Conservation (phyloP, 2,888 invertebrate genomes). For the Amblyjoppa fuscipennis region DNA sequence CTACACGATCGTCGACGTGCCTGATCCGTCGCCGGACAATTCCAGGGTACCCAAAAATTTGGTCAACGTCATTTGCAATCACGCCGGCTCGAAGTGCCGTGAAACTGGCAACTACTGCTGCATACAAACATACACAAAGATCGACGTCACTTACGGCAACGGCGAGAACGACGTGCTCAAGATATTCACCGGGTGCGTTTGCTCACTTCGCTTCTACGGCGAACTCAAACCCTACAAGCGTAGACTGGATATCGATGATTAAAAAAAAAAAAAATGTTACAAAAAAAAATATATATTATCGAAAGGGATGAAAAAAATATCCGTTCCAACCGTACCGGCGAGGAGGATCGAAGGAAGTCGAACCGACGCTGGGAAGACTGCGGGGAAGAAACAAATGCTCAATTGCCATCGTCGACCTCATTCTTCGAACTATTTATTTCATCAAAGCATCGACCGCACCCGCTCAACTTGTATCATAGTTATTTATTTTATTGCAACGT, state of each 20-base stretch:
- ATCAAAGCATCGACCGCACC: conserved; percentile 26
- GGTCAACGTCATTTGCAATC: conserved; percentile 75
- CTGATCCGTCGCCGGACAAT: conserved; percentile 66
- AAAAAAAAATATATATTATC: not conserved
- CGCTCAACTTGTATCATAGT: conserved; percentile 2
- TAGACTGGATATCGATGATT: conserved; percentile 23
- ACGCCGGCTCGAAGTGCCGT: conserved; percentile 70
- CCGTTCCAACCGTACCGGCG: not conserved
- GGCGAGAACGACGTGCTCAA: conserved; percentile 49
- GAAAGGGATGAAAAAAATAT: not conserved
- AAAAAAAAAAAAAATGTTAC: not conserved
- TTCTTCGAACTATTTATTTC: conserved; percentile 62
- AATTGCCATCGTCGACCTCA: conserved; percentile 38
- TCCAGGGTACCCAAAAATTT: conserved; percentile 69
- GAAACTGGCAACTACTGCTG: conserved; percentile 71
- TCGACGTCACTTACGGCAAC: conserved; percentile 66
- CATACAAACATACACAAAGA: conserved; percentile 73
- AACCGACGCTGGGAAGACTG: conserved; percentile 1
- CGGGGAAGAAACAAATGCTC: conserved; percentile 45
- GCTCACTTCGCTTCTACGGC: conserved; percentile 63
- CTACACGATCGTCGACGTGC: conserved; percentile 72
- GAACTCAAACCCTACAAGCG: not conserved
- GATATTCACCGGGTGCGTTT: conserved; percentile 76
- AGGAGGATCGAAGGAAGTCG: not conserved
- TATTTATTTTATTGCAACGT: conserved; percentile 12